These are phyloP conservation scores for Drosophila lowei DNA, from an alignment of 1,140 invertebrate species.

Conservation along the genomic window DNA sequence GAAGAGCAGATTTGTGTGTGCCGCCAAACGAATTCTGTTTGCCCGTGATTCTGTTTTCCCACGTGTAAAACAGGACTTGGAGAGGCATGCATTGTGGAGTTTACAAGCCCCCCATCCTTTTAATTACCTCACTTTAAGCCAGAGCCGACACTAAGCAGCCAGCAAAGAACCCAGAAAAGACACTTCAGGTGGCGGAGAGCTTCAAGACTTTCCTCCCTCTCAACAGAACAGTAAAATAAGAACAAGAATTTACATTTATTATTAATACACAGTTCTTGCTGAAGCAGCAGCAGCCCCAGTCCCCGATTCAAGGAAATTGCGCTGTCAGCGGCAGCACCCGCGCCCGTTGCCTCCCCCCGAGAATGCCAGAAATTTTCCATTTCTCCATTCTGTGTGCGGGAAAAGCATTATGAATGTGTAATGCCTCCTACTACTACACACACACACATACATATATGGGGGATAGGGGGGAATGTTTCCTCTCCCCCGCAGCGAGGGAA, in stretches of 20 bases:
- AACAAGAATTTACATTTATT: conserved; percentile 77
- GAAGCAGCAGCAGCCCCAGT: conserved; percentile 13
- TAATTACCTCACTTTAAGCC: conserved; percentile 73
- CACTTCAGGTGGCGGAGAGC: not conserved
- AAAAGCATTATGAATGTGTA: conserved; percentile 65
- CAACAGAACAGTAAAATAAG: conserved; percentile 28
- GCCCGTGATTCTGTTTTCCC: conserved; percentile 34
- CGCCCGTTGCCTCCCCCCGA: not conserved
- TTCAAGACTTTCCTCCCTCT: too few species aligned
- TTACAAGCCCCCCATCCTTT: conserved; percentile 44
- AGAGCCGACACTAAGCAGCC: too few species aligned
- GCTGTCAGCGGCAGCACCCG: conserved; percentile 33
- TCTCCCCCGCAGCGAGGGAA: too few species aligned
- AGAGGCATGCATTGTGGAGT: not conserved
- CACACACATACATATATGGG: not conserved
- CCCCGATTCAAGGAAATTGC: conserved; percentile 30
- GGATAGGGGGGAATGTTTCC: too few species aligned
- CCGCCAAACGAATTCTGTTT: conserved; percentile 29
- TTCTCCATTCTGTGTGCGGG: conserved; percentile 20
- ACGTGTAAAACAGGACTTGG: too few species aligned
- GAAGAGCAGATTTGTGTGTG: conserved; percentile 7
- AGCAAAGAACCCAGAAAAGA: too few species aligned
- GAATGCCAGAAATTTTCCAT: conserved; percentile 34
- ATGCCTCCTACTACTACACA: conserved; percentile 32
- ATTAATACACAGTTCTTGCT: conserved; percentile 68